phyloP scores from a whole-genome alignment of 2,888 invertebrate genomes.

The Lasius fuliginosus region DNA sequence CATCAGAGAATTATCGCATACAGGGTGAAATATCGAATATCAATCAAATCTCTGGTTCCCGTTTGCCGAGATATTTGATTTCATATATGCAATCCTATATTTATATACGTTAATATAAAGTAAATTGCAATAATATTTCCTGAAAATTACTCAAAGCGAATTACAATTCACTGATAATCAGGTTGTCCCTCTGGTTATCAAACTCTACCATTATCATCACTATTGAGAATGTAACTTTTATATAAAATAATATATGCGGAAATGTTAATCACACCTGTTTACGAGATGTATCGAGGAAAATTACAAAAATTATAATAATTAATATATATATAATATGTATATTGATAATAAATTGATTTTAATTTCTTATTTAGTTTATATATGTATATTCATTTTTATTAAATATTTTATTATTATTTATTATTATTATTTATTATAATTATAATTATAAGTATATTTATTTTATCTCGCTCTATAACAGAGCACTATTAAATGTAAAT shows the following conservation, averaged over 20 bases:
- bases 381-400: background rate
- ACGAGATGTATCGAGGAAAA: background rate
- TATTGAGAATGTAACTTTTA: background rate
- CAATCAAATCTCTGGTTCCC: slow-evolving; percentile 26
- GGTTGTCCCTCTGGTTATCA: slow-evolving; percentile 6
- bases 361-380: background rate
- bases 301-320: slow-evolving; percentile 3
- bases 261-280: slow-evolving; percentile 7
- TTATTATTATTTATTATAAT: background rate
- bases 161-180: slow-evolving; percentile 37
- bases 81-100: slow-evolving; percentile 23
- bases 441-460: background rate
- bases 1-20: slow-evolving; percentile 32
- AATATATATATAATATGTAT: background rate
- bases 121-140: slow-evolving; percentile 35
- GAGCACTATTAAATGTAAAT: background rate
- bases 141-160: slow-evolving; percentile 32
- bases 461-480: background rate
- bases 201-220: background rate
- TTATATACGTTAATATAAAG: slow-evolving; percentile 31
- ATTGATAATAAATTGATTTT: background rate
- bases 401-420: background rate
- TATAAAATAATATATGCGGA: background rate
- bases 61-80: slow-evolving; percentile 42
- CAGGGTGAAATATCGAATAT: slow-evolving; percentile 42